phyloP scores from a whole-genome alignment of 2,797 vertebrate species.

The Sphenopsis melanotis region DNA sequence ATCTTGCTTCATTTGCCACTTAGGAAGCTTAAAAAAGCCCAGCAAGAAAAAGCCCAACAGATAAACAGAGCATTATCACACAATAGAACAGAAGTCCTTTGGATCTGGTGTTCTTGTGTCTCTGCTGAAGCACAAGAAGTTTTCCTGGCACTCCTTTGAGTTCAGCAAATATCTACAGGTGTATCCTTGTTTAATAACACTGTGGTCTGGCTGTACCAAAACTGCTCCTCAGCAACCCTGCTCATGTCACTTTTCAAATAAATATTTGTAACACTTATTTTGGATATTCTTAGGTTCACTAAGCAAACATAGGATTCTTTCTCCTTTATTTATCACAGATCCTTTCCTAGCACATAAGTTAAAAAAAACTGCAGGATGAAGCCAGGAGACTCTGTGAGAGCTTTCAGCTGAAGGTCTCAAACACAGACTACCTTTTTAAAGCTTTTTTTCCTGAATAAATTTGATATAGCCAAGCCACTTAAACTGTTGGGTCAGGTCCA shows the following conservation, averaged over 20 bases:
- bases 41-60: background rate
- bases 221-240: constrained; percentile 23
- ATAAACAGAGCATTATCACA: background rate
- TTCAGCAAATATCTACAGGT: constrained; percentile 32
- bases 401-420: constrained; percentile 26
- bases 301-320: constrained; percentile 5
- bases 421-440: background rate
- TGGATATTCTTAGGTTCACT: constrained; percentile 48
- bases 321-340: constrained; percentile 53
- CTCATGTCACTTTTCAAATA: constrained; percentile 59
- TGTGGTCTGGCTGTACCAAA: background rate
- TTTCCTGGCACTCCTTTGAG: constrained; percentile 58
- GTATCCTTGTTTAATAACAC: constrained; percentile 28
- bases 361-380: background rate
- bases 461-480: constrained; percentile 26
- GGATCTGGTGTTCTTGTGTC: background rate
- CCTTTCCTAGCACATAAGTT: constrained; percentile 19
- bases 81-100: constrained; percentile 10
- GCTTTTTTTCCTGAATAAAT: constrained; percentile 33
- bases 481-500: constrained; percentile 5
- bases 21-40: background rate
- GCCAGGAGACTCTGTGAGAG: background rate
- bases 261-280: constrained; percentile 61
- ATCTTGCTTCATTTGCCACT: constrained; percentile 51
- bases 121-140: constrained; percentile 57